Percentiles rank a stretch among this genome's conserved stretches.
Evolutionary conservation across 2,113 vertebrate species (phyloP).

Genomic region (Australoheros scitulus): DNA sequence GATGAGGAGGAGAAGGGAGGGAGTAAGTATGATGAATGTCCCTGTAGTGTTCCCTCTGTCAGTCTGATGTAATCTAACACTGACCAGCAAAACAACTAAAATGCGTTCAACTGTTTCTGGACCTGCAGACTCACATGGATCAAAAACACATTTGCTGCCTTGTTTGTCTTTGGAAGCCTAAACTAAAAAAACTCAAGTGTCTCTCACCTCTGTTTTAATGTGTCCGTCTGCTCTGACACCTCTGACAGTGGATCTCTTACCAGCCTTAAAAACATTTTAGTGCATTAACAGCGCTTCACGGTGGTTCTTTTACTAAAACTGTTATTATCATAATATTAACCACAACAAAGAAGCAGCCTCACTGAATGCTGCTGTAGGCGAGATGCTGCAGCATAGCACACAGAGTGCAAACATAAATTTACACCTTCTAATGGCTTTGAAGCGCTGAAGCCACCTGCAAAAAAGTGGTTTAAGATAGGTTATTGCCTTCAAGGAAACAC

Average conservation of each 20-base stretch:
- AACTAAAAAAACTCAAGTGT: not conserved
- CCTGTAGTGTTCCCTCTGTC: not conserved
- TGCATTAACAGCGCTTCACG: not conserved
- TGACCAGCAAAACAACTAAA: not conserved
- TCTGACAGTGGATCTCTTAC: not conserved
- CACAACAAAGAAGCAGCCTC: not conserved
- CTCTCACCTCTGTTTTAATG: too few relatives aligned
- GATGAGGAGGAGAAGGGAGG: constrained; percentile 86
- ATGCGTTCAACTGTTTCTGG: not conserved
- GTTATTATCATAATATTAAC: not conserved
- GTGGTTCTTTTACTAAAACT: not conserved
- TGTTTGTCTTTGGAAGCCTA: not conserved
- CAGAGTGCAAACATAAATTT: not conserved
- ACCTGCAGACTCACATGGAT: not conserved
- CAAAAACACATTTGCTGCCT: not conserved
- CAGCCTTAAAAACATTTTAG: not conserved
- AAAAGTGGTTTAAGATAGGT: not conserved
- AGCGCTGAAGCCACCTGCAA: not conserved
- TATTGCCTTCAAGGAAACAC: not conserved
- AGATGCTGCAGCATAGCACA: not conserved
- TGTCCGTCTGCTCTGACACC: too few relatives aligned
- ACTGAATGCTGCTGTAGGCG: not conserved
- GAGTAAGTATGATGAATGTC: constrained; percentile 75
- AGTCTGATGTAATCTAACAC: not conserved
- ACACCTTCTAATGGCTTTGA: not conserved